Percentiles rank a stretch among this genome's conserved stretches.
These are phyloP conservation scores for Procambarus clarkii DNA, from an alignment of 1,140 invertebrate genomes.

Conservation along the genomic window DNA sequence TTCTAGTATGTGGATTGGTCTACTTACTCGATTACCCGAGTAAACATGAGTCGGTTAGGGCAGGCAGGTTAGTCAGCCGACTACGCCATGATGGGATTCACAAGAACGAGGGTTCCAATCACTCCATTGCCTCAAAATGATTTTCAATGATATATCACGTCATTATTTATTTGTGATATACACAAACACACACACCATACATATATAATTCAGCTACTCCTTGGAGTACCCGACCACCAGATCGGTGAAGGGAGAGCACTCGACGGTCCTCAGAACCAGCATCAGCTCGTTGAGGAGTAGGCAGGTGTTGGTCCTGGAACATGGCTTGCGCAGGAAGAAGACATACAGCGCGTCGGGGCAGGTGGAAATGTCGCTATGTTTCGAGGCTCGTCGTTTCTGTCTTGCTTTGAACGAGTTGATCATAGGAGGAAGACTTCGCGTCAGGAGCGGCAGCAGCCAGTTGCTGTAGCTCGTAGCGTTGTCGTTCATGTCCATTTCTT, in stretches of 20 bases:
- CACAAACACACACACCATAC: no score
- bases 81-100: no score
- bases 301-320: background rate
- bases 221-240: constrained; percentile 21
- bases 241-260: background rate
- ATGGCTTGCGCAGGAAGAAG: constrained; percentile 28
- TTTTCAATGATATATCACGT: no score
- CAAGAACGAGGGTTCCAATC: no score
- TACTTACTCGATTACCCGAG: no score
- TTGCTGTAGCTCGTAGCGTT: background rate
- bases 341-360: constrained; percentile 41
- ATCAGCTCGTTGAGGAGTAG: constrained; percentile 16
- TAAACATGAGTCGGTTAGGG: no score
- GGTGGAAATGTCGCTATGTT: background rate
- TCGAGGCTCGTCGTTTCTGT: constrained; percentile 12
- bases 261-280: background rate
- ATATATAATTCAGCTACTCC: background rate
- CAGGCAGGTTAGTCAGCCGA: no score
- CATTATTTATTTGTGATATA: no score
- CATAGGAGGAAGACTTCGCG: constrained; percentile 24
- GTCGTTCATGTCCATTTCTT: background rate
- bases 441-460: constrained; percentile 24
- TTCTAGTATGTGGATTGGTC: no score
- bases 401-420: constrained; percentile 19
- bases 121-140: no score